Evolutionary conservation across 2,113 vertebrate species (phyloP).

Genomic region (Pollimyrus isidori): DNA sequence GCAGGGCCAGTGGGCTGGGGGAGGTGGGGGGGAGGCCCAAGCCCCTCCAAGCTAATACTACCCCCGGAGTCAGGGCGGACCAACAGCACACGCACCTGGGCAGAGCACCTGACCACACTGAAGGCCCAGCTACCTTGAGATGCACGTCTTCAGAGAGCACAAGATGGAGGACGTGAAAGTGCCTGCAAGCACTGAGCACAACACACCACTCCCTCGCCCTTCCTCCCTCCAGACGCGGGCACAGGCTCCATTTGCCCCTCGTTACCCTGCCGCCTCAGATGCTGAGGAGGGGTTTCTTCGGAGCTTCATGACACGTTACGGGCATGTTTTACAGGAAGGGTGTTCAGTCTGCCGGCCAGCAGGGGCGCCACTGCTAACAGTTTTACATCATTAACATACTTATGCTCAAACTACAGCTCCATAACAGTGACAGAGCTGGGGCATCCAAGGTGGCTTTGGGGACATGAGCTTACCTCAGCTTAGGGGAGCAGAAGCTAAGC

Average conservation of each 20-base stretch:
- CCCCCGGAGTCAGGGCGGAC: too few relatives aligned
- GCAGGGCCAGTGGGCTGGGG: constrained; percentile 14
- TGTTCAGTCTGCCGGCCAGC: not conserved
- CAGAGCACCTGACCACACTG: constrained; percentile 59
- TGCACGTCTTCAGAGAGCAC: constrained; percentile 29
- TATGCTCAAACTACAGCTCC: not conserved
- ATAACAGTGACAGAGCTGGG: not conserved
- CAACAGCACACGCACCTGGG: constrained; percentile 58
- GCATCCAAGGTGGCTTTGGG: not conserved
- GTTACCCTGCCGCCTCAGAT: not conserved
- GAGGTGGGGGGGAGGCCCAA: not conserved
- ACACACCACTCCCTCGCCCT: not conserved
- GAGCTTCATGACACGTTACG: not conserved
- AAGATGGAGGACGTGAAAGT: constrained; percentile 19
- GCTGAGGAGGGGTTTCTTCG: not conserved
- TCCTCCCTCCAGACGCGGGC: not conserved
- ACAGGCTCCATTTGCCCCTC: not conserved
- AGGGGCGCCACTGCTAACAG: not conserved
- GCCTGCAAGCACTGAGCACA: constrained; percentile 35
- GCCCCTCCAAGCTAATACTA: not conserved
- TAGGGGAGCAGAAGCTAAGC: not conserved
- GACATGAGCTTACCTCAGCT: not conserved
- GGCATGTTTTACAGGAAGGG: not conserved
- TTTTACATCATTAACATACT: not conserved
- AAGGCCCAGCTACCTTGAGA: constrained; percentile 11